phyloP scores from a whole-genome alignment of 2,888 invertebrate genomes.

The Coelinius sp. region DNA sequence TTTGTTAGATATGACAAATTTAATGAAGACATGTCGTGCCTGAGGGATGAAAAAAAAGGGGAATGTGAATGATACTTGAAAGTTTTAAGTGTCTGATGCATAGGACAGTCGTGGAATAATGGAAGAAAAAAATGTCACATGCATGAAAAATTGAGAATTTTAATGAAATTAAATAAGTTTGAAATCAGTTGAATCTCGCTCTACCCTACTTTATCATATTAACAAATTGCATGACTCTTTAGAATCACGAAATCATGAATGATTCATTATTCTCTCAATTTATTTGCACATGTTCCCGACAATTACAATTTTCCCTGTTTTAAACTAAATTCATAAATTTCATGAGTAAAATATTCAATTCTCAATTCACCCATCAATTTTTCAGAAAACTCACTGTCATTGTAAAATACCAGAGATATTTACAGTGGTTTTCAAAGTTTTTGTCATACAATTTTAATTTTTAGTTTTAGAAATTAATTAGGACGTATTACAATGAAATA shows the following conservation, averaged over 20 bases:
- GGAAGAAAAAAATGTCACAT: conserved; percentile 32
- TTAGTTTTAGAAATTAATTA: not conserved
- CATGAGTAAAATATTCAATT: not conserved
- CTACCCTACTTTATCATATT: no score
- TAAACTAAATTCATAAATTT: not conserved
- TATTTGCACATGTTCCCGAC: not conserved
- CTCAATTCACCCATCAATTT: not conserved
- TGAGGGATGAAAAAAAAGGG: not conserved
- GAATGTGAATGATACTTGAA: conserved; percentile 2
- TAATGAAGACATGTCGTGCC: conserved; percentile 1
- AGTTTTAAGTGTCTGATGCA: not conserved
- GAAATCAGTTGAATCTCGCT: not conserved
- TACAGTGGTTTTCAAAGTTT: not conserved
- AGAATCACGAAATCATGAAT: not conserved
- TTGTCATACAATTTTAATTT: not conserved
- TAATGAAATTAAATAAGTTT: no score
- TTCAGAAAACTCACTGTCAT: not conserved
- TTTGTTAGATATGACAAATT: not conserved
- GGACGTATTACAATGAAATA: not conserved
- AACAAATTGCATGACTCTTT: not conserved
- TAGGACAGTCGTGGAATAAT: conserved; percentile 23
- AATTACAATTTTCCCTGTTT: not conserved
- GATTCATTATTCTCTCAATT: not conserved
- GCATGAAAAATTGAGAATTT: conserved; percentile 46
- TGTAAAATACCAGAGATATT: not conserved